Base-by-base conservation (phyloP, 2,888 invertebrate genomes). In the Agrotis segetum region DNA sequence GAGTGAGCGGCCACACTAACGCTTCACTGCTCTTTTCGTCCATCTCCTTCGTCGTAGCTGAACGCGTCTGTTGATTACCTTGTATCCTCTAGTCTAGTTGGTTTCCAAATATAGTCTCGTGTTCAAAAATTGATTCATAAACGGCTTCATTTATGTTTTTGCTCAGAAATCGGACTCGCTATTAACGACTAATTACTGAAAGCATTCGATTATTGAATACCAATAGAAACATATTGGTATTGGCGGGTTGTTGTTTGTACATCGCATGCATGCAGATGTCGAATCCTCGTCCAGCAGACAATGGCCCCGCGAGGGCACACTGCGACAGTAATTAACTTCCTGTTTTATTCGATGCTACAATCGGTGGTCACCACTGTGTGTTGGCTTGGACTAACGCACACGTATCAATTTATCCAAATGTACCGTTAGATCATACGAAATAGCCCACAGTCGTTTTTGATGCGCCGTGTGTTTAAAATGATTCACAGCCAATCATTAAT, bases 301-400 rank as follows among this genome's bases (percentile, higher is more conserved):
- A 85, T 84, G 24, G 86, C 67, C 56, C 70, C 73, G 71, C 69
- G 82, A 76, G 85, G 84, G 73, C 77, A 79, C 77, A 78, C 78
- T 79, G 67, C 69, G 77, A 71, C 75, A 77, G 83, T 87, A 83
- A 87, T 87, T 87, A 81, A 82, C 87, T 87, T 88, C 87, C 88
- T 85, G 87, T 84, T 85, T 81, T 82, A 84, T 78, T 78, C 78
- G 68, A 78, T 74, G 64, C 74, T 78, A 76, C 79, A 69, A 74
- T 77, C 74, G 65, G 67, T 78, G 79, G 74, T 49, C 71, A 76
- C 34, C 24, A 58, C 52, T 64, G 64, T 71, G 55, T 72, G 73
- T 53, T 71, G 53, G 65, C 59, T 74, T 71, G 62, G 74, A 68
- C 71, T 77, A 72, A 77, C 70, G 60, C 73, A 69, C 73, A 84